Evolutionary conservation across 1,140 invertebrate genomes (phyloP).

Genomic region (Parasteatoda tepidariorum): DNA sequence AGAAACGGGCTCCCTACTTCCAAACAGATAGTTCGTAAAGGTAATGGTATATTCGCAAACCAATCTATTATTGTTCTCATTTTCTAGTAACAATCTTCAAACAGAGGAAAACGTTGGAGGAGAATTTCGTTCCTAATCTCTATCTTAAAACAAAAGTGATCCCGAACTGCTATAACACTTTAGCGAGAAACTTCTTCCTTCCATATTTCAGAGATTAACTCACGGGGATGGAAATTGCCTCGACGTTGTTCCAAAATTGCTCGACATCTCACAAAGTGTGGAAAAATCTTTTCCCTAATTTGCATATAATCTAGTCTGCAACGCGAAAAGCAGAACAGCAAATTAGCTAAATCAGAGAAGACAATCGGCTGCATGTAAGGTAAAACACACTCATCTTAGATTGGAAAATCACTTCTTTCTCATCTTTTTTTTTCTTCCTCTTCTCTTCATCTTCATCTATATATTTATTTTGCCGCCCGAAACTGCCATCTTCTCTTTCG

Average conservation of each 20-base stretch:
- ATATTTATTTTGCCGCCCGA: slow-evolving; percentile 37
- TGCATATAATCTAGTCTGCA: slow-evolving; percentile 52
- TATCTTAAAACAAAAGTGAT: not conserved
- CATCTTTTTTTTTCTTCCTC: not conserved
- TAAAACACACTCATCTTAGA: slow-evolving; percentile 10
- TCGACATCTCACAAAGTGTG: slow-evolving; percentile 2
- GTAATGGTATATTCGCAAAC: too few relatives aligned
- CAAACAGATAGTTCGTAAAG: too few relatives aligned
- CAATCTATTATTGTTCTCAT: not conserved
- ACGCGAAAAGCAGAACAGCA: not conserved
- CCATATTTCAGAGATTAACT: slow-evolving; percentile 51
- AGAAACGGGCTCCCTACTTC: too few relatives aligned
- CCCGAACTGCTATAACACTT: slow-evolving; percentile 40
- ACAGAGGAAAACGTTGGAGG: not conserved
- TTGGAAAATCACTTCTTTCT: slow-evolving; percentile 17
- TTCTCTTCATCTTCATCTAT: not conserved
- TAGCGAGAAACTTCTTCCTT: slow-evolving; percentile 2
- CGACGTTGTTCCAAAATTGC: slow-evolving; percentile 6
- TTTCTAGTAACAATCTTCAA: not conserved
- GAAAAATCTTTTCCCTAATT: slow-evolving; percentile 39
- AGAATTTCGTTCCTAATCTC: not conserved
- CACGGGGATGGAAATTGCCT: slow-evolving; percentile 31
- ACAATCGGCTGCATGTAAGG: not conserved
- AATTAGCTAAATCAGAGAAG: slow-evolving; percentile 50
- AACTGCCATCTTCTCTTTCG: slow-evolving; percentile 32